Base-by-base conservation (phyloP, 2,888 invertebrate species). In the Thumatha senex region DNA sequence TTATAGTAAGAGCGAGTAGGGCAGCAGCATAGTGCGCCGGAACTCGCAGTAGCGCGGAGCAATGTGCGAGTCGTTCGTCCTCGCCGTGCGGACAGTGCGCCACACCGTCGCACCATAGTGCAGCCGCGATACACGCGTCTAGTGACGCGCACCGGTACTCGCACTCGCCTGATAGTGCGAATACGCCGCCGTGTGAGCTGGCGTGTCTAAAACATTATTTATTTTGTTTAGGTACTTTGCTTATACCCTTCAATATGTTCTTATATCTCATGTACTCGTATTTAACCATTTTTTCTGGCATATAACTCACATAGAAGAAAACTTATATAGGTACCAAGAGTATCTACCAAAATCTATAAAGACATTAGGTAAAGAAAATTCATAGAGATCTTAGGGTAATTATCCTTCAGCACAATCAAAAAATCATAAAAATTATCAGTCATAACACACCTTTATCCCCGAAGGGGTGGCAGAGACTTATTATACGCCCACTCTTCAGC, bases 71-170 rank as follows among this genome's bases (percentile, higher is more conserved):
- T 5, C 96, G 93, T 84, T 96, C 96, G 83, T 97, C 96, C 62
- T 95, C 94, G 0, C 96, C 96, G 2, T 94, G 94, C 9, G 96
- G 96, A 74, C 97, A 97, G 78, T 97, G 96, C 44, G 93, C 86
- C 34, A 93, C 82, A 13, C 96, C 96, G 72, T 96, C 96, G 72
- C 96, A 97, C 96, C 96, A 96, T 46, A 96, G 92, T 41, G 94
- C 94, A 0, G 95, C 92, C 71, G 95, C 94, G 59, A 96, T 96
- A 81, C 96, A 97, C 11, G 96, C 96, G 77, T 96, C 95, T 58
- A 97, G 83, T 48, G 96, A 96, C 2, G 95, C 93, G 76, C 97
- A 97, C 40, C 95, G 93, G 81, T 94, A 94, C 57, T 93, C 92
- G 74, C 96, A 96, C 68, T 96, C 96, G 50, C 95, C 95, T 40